Percentiles rank a stretch among this genome's conserved stretches.
phyloP scores from a whole-genome alignment of 2,888 invertebrate species.

The Pollenia griseotomentosa region DNA sequence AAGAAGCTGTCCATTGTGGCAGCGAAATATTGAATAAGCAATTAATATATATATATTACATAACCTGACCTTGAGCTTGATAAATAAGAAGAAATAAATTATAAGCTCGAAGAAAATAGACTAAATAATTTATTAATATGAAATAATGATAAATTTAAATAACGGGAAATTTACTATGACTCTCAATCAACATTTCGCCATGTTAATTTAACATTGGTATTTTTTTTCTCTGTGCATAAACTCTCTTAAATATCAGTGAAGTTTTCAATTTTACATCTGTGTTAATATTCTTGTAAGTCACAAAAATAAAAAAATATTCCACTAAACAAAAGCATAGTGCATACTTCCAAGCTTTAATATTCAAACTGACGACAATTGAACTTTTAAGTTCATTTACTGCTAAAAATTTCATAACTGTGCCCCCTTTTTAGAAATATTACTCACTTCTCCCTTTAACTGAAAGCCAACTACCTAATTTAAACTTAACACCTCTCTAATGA shows the following conservation, averaged over 20 bases:
- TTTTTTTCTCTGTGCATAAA: too few relatives aligned
- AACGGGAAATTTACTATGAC: too few relatives aligned
- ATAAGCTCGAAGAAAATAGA: too few relatives aligned
- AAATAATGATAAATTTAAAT: too few relatives aligned
- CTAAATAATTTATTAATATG: too few relatives aligned
- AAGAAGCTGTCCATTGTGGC: too few relatives aligned
- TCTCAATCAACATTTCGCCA: too few relatives aligned
- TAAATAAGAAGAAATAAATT: too few relatives aligned
- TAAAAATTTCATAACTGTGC: not conserved
- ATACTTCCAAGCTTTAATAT: not conserved
- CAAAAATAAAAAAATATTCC: conserved; percentile 1
- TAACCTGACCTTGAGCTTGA: too few relatives aligned
- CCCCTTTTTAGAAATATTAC: not conserved
- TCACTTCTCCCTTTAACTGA: not conserved
- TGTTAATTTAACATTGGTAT: too few relatives aligned
- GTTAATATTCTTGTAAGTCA: not conserved
- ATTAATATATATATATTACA: too few relatives aligned
- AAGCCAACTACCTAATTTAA: not conserved
- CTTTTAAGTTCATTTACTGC: not conserved
- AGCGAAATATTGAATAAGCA: too few relatives aligned
- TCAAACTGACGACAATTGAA: not conserved
- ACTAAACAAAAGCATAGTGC: not conserved
- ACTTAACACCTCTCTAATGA: conserved; percentile 51
- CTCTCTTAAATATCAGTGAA: not conserved
- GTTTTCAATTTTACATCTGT: not conserved